phyloP scores from a whole-genome alignment of 2,888 invertebrate genomes.

The Plagiodera versicolora region DNA sequence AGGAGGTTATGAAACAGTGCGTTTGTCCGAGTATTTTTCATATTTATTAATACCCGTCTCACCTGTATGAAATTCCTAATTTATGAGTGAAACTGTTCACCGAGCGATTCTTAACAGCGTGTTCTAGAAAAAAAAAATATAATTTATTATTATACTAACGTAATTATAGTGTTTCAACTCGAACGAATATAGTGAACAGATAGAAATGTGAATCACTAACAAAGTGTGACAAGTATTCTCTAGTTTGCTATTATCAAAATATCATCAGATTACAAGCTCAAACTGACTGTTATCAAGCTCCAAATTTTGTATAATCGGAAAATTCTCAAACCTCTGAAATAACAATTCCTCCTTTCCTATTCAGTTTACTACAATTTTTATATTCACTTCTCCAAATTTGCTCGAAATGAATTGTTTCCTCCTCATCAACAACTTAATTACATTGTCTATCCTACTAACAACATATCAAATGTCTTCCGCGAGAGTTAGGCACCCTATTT shows the following conservation, averaged over 20 bases:
- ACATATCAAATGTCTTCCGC: neutral
- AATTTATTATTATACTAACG: slow-evolving; percentile 17
- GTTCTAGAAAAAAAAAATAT: slow-evolving; percentile 15
- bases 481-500: neutral
- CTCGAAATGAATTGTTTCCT: no score
- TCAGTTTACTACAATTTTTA: no score
- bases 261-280: no score
- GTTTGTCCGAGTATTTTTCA: slow-evolving; percentile 39
- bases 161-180: slow-evolving; percentile 11
- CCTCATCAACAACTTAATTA: neutral
- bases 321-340: no score
- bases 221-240: slow-evolving; percentile 7
- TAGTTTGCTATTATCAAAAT: no score
- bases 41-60: slow-evolving; percentile 40
- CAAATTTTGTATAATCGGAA: no score
- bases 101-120: slow-evolving; percentile 7
- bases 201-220: slow-evolving; percentile 2
- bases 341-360: no score
- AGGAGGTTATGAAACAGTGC: slow-evolving; percentile 49
- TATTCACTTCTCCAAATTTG: no score
- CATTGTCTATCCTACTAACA: neutral
- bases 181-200: slow-evolving; percentile 1
- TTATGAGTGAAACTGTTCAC: slow-evolving; percentile 30
- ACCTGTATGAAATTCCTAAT: slow-evolving; percentile 35
- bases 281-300: no score